Conservation (phyloP, 2,888 invertebrate species). For the Steinernema scapterisci region DNA sequence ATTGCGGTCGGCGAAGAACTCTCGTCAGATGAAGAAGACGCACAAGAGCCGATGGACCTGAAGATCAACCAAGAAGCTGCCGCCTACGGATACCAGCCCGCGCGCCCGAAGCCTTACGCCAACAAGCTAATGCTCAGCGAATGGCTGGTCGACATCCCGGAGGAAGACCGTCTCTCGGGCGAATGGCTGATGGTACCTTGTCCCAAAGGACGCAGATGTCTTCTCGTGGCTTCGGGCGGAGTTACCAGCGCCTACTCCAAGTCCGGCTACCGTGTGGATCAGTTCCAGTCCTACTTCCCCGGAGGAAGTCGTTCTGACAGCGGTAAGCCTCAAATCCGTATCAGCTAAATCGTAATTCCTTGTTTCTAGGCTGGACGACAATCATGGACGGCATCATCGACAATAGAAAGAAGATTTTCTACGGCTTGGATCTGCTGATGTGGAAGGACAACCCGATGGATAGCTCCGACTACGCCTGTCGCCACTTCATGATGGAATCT, state of each 20-base stretch:
- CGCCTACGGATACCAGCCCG: neutral
- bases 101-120: constrained; percentile 14
- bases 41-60: constrained; percentile 8
- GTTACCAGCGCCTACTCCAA: constrained; percentile 68
- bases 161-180: constrained; percentile 68
- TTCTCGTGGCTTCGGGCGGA: constrained; percentile 74
- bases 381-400: constrained; percentile 84
- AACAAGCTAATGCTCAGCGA: constrained; percentile 82
- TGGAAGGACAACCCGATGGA: constrained; percentile 72
- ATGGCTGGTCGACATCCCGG: constrained; percentile 87
- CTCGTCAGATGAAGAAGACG: constrained; percentile 7
- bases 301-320: constrained; percentile 72
- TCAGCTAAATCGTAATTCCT: neutral
- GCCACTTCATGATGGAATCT: constrained; percentile 82
- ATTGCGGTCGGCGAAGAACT: constrained; percentile 32
- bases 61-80: too few species aligned
- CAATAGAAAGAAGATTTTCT: constrained; percentile 74
- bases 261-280: constrained; percentile 63
- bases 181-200: constrained; percentile 75
- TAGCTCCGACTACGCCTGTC: constrained; percentile 76
- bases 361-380: constrained; percentile 68
- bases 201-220: constrained; percentile 81
- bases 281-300: constrained; percentile 77
- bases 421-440: constrained; percentile 81
- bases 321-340: neutral